Evolutionary conservation across 2,888 invertebrate genomes (phyloP), one percentile per base, ranked within the genome.

Genomic region (Synanthedon tipuliformis): DNA sequence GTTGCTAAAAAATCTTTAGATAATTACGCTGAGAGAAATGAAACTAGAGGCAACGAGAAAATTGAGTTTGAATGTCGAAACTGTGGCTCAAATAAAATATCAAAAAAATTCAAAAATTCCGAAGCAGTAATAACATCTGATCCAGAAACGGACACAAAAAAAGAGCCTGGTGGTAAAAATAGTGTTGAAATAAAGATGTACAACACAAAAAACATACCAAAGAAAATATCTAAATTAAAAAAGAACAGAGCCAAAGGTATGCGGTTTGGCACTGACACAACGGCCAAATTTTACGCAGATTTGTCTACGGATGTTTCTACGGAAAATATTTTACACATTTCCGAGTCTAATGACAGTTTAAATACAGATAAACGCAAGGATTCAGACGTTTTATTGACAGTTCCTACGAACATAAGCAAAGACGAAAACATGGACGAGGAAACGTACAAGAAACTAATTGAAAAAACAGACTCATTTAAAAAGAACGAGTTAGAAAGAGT

Each of bases 181-280:
- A 86, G 83, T 55, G 68, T 88, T 59, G 90, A 90, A 73, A 83
- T 90, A 48, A 89, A 89, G 69, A 89, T 89, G 81, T 92, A 91
- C 65, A 92, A 89, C 60, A 88, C 90, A 49, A 92, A 92, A 83
- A 90, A 91, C 12, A 85, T 92, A 73, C 92, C 91, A 69, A 92
- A 92, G 78, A 90, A 92, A 70, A 92, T 92, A 63, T 89, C 90
- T n/a, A 92, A 90, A 69, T 72, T 92, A 51, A 92, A 92, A 66
- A 92, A 92, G 67, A 91, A 89, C 59, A 89, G 91, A 62, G 89
- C 89, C 51, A 89, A 89, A 65, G 83, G 87, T 8, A 71, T 86
- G 27, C 86, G 89, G 41, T 61, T 82, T 1, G 80, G 78, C 8
- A 67, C 79, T 11, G 87, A 88, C 51, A 89, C 89, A 40, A 89